These are phyloP conservation scores for Melozone crissalis DNA, from an alignment of 2,113 vertebrate species.

Conservation along the genomic window DNA sequence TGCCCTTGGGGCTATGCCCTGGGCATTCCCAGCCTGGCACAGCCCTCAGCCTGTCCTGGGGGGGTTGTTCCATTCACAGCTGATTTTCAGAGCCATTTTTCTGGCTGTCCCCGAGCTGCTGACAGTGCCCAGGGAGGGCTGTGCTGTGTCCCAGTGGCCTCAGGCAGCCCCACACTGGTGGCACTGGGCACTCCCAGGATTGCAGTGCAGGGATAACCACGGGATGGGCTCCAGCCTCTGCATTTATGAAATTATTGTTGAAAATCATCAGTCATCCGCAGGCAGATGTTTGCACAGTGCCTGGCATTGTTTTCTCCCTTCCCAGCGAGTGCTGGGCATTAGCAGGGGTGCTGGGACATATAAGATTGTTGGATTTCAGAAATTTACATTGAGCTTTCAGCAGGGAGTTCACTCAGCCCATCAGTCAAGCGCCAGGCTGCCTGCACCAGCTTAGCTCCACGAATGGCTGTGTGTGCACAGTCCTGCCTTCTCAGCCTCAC, in stretches of 20 bases:
- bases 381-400: background rate
- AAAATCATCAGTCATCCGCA: background rate
- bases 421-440: background rate
- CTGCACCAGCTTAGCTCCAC: background rate
- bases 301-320: background rate
- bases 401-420: background rate
- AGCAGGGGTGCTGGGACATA: fast-evolving
- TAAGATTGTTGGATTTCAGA: background rate
- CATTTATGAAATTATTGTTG: slow-evolving; percentile 17
- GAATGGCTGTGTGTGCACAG: fast-evolving
- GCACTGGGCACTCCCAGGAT: background rate
- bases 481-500: background rate
- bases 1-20: too few species aligned
- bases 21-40: background rate
- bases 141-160: background rate
- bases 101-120: background rate
- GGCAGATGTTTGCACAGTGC: background rate
- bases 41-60: background rate
- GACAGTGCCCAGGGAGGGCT: background rate
- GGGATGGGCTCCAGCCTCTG: background rate
- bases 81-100: background rate
- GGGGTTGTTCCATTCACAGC: background rate
- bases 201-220: background rate
- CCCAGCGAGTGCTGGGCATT: background rate
- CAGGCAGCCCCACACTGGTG: background rate